phyloP scores from a whole-genome alignment of 2,888 invertebrate species.

The Malachius bipustulatus region DNA sequence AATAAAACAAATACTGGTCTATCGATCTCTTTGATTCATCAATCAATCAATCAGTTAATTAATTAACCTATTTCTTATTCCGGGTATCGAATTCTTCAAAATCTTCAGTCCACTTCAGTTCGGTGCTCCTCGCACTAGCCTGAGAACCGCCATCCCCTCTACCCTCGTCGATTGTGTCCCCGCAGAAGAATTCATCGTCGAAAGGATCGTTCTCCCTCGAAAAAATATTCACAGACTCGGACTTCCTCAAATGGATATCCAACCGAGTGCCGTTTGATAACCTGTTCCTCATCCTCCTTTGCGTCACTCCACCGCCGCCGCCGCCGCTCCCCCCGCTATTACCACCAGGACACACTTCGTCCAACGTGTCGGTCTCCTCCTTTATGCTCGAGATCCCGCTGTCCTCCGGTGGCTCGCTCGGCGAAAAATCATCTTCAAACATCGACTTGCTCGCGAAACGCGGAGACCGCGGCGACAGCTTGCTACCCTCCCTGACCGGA shows the following conservation, averaged over 20 bases:
- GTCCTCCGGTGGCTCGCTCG: slow-evolving; percentile 29
- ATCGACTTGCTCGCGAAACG: slow-evolving; percentile 29
- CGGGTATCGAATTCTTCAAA: slow-evolving; percentile 36
- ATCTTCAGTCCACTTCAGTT: slow-evolving; percentile 39
- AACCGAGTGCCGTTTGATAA: slow-evolving; percentile 21
- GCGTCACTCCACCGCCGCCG: slow-evolving; percentile 22
- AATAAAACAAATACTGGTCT: too few relatives aligned
- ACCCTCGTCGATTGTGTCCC: slow-evolving; percentile 21
- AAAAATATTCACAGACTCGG: slow-evolving; percentile 84
- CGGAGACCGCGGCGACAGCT: slow-evolving; percentile 22
- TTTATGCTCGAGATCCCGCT: slow-evolving; percentile 32
- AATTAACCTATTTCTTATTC: slow-evolving; percentile 20
- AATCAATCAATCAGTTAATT: too few relatives aligned
- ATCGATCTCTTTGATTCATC: too few relatives aligned
- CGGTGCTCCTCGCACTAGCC: slow-evolving; percentile 24
- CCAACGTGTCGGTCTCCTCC: slow-evolving; percentile 29
- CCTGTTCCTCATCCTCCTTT: slow-evolving; percentile 29
- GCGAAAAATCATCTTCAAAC: slow-evolving; percentile 49
- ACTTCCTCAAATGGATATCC: slow-evolving; percentile 66
- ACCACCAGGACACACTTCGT: slow-evolving; percentile 28
- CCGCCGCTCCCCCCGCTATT: slow-evolving; percentile 24
- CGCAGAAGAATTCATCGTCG: slow-evolving; percentile 73
- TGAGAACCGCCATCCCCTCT: slow-evolving; percentile 5
- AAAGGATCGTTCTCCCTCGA: slow-evolving; percentile 78
- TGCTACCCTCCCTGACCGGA: slow-evolving; percentile 17